Evolutionary conservation across 2,113 vertebrate genomes (phyloP).

Genomic region (Petrocephalus microphthalmus): DNA sequence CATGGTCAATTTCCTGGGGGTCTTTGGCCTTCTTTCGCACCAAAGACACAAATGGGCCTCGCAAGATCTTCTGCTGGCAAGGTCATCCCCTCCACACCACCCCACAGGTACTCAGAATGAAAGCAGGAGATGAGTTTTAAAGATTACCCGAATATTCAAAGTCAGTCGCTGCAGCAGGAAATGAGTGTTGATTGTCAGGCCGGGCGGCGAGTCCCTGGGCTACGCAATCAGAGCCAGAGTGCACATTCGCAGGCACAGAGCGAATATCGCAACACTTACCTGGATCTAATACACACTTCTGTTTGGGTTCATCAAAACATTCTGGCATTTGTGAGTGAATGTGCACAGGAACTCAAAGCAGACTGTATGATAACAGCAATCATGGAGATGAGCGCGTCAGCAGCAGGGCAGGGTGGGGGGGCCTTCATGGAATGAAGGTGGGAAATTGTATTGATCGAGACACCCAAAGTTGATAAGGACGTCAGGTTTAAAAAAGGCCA

Average conservation of each 20-base stretch:
- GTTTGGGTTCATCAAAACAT: slow-evolving; percentile 6
- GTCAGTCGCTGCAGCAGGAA: background rate
- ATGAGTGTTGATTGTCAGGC: slow-evolving; percentile 4
- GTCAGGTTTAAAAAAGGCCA: slow-evolving; percentile 67
- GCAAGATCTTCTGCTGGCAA: background rate
- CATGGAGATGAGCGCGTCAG: slow-evolving; percentile 35
- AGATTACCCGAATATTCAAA: slow-evolving; percentile 19
- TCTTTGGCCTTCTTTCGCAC: background rate
- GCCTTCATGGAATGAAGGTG: slow-evolving; percentile 53
- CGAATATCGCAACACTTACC: background rate
- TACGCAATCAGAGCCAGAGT: background rate
- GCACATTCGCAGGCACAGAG: background rate
- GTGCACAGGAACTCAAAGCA: background rate
- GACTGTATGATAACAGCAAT: slow-evolving; percentile 43
- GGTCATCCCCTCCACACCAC: background rate
- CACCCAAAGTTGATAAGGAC: slow-evolving; percentile 64
- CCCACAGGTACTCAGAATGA: background rate
- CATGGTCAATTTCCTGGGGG: background rate
- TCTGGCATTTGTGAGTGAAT: slow-evolving; percentile 1
- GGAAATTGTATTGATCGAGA: slow-evolving; percentile 63
- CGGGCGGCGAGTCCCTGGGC: background rate
- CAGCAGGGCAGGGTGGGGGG: slow-evolving; percentile 17
- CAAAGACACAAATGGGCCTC: background rate
- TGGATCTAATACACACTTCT: slow-evolving; percentile 9
- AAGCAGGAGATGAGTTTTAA: background rate